Conservation (phyloP, 1,140 invertebrate genomes). For the Aphaenogaster ashmeadi region DNA sequence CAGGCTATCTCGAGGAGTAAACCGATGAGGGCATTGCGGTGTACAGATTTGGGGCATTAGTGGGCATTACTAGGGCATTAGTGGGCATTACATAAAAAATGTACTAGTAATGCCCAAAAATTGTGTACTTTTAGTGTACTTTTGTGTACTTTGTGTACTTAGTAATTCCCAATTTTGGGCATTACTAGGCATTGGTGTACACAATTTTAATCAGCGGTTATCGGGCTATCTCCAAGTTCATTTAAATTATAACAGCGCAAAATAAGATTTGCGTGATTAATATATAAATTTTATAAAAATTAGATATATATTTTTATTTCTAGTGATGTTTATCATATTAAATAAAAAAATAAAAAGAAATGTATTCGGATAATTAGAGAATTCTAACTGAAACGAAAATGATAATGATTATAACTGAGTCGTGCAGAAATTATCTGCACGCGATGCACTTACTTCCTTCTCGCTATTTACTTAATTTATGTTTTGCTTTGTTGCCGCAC, state of each 20-base stretch:
- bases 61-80: too few species aligned
- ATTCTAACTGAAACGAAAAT: conserved; percentile 35
- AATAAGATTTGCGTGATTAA: neutral
- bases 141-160: too few species aligned
- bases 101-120: too few species aligned
- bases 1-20: too few species aligned
- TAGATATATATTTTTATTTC: neutral
- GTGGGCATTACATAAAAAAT: too few species aligned
- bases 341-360: neutral
- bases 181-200: too few species aligned
- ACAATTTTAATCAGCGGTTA: too few species aligned
- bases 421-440: conserved; percentile 43
- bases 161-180: too few species aligned
- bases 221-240: neutral
- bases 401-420: conserved; percentile 47
- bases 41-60: too few species aligned
- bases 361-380: too few species aligned
- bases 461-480: conserved; percentile 56
- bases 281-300: neutral
- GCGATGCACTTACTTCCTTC: conserved; percentile 28
- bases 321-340: neutral
- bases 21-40: too few species aligned
- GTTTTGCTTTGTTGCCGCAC: conserved; percentile 38
- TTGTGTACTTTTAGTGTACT: too few species aligned
- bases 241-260: neutral